These are phyloP conservation scores for Plebejus argus DNA, from an alignment of 2,888 invertebrate genomes.

Conservation along the genomic window DNA sequence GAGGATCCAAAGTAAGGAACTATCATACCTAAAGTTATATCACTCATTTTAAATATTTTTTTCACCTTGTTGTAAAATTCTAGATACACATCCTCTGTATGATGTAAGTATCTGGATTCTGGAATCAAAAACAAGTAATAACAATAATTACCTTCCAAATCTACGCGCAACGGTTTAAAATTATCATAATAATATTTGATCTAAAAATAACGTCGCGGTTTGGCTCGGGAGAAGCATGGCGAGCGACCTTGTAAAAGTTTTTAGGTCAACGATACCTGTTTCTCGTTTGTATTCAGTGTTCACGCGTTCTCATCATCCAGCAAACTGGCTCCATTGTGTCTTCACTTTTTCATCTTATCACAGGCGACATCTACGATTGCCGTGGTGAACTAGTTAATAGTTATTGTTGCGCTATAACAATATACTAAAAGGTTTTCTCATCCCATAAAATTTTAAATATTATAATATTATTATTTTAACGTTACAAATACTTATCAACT, in stretches of 20 bases:
- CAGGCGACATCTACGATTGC: background rate
- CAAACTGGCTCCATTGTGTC: constrained; percentile 14
- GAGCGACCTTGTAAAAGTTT: constrained; percentile 21
- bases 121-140: background rate
- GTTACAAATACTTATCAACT: too few relatives aligned
- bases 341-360: constrained; percentile 10
- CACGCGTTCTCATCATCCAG: constrained; percentile 24
- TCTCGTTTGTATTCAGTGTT: constrained; percentile 28
- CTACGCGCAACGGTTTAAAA: background rate
- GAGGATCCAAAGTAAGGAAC: background rate
- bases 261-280: constrained; percentile 30
- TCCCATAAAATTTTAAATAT: too few relatives aligned
- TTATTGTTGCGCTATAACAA: background rate
- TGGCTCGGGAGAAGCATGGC: background rate
- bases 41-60: background rate
- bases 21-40: background rate
- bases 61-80: background rate
- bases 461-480: too few relatives aligned
- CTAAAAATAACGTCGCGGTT: constrained; percentile 18
- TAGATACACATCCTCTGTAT: background rate
- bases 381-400: background rate
- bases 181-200: background rate
- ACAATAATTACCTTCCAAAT: background rate
- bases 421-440: too few relatives aligned
- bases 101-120: too few relatives aligned